Percentiles rank a stretch among this genome's conserved stretches.
These are phyloP conservation scores for Lophura nycthemera DNA, from an alignment of 2,113 vertebrate species.

Conservation along the genomic window DNA sequence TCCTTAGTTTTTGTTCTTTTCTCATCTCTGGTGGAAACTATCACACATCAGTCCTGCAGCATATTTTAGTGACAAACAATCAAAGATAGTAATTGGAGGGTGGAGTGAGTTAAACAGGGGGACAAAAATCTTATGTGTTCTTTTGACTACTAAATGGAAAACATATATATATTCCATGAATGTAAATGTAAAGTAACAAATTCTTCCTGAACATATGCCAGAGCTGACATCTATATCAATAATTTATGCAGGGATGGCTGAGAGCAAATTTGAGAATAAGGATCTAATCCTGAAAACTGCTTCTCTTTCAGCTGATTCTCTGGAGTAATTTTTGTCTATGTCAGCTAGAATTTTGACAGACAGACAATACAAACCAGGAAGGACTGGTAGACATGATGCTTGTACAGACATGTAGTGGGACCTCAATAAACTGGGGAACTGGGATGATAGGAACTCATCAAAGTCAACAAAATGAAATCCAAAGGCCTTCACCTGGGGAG, in stretches of 20 bases:
- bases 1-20: background rate
- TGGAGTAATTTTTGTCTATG: background rate
- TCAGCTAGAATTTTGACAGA: background rate
- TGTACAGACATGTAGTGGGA: background rate
- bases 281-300: background rate
- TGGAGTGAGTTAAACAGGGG: rapidly evolving
- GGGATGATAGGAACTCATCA: background rate
- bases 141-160: background rate
- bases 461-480: background rate
- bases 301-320: background rate
- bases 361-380: background rate
- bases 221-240: rapidly evolving
- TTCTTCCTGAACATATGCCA: background rate
- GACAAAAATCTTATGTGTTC: background rate
- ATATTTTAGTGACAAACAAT: background rate
- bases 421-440: background rate
- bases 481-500: background rate
- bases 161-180: background rate
- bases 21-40: background rate
- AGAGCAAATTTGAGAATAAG: background rate
- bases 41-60: background rate
- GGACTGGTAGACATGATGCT: background rate
- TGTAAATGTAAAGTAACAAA: background rate
- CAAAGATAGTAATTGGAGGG: background rate
- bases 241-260: background rate